phyloP scores from a whole-genome alignment of 2,888 invertebrate genomes.

The Athrips mouffetella region DNA sequence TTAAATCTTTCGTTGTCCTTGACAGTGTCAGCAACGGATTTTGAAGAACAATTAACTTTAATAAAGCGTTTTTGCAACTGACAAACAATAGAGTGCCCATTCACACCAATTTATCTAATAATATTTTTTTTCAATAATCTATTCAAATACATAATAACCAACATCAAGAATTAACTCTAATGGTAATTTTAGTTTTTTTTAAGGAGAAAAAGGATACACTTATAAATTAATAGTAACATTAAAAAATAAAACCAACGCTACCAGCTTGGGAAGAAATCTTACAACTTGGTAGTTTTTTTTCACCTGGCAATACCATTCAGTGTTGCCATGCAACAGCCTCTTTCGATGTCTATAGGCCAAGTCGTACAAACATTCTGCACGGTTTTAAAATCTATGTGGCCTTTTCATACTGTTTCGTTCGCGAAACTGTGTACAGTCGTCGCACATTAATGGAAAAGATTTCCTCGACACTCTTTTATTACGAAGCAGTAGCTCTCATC shows the following conservation, averaged over 20 bases:
- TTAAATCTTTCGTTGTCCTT: too few relatives aligned
- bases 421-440: neutral
- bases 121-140: conserved; percentile 29
- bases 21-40: too few relatives aligned
- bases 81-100: conserved; percentile 6
- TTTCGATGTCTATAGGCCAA: conserved; percentile 5
- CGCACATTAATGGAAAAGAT: too few relatives aligned
- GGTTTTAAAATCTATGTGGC: neutral
- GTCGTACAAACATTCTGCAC: conserved; percentile 1
- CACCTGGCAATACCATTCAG: conserved; percentile 27
- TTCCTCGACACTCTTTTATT: too few relatives aligned
- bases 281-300: conserved; percentile 9
- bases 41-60: too few relatives aligned
- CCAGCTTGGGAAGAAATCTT: conserved; percentile 25
- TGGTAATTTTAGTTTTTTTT: conserved; percentile 23
- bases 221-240: conserved; percentile 74
- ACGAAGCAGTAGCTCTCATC: too few relatives aligned
- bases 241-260: conserved; percentile 56
- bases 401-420: neutral
- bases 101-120: conserved; percentile 19
- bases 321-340: conserved; percentile 12
- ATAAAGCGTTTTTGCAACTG: too few relatives aligned
- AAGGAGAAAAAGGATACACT: conserved; percentile 50
- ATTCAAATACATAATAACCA: conserved; percentile 46
- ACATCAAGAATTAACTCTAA: conserved; percentile 21